Base-by-base conservation (phyloP, 2,888 invertebrate species). In the Morinoia aosen region DNA sequence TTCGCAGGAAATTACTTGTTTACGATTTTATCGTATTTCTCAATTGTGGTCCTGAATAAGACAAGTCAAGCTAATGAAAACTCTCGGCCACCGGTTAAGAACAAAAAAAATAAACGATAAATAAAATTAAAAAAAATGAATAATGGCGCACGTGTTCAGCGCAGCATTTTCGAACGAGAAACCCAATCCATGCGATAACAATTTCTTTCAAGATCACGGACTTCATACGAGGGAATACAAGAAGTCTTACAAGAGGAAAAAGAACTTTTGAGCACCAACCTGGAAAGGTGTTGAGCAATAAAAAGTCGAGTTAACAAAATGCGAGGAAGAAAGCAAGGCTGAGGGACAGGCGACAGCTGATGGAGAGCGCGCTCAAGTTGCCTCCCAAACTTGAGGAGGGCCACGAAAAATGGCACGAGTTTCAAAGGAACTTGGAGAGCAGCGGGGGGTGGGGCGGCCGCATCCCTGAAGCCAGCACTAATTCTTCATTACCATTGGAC, bases 361-460 rank as follows among this genome's bases (percentile, higher is more conserved):
- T 93, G 93, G 93, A 93, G 93, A 93, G 93, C 93, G 14, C 76
- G 76, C 76, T 76, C 56, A 93, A 93, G 93, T 93, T 93, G 48
- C 57, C 93, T 16, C n/a, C 93, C 93, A 93, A 93, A 93, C 48
- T 93, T 93, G 57, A 33, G 12, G 93, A 76, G 76, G n/a, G 56
- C 25, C 57, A 93, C 40, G 93, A 93, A 93, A 93, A 93, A 93
- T 93, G 93, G 93, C 93, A 48, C 48, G 93, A 93, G 93, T 93
- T 93, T 93, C 93, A 93, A 93, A 93, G 93, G 93, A 57, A 57
- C 25, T 93, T 57, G 12, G 33, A n/a, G 93, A 33, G 93, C 12
- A 3, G n/a, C 93, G 14, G 40, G 40, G 57, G 57, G 33, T 19
- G 57, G 93, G 93, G 93, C 93, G 57, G 12, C 48, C 56, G 90